A percentile compares a stretch with the other conserved stretches of the same genome.
These are phyloP conservation scores for Trileptium ribeirensis DNA, from an alignment of 2,888 invertebrate genomes.

Conservation along the genomic window DNA sequence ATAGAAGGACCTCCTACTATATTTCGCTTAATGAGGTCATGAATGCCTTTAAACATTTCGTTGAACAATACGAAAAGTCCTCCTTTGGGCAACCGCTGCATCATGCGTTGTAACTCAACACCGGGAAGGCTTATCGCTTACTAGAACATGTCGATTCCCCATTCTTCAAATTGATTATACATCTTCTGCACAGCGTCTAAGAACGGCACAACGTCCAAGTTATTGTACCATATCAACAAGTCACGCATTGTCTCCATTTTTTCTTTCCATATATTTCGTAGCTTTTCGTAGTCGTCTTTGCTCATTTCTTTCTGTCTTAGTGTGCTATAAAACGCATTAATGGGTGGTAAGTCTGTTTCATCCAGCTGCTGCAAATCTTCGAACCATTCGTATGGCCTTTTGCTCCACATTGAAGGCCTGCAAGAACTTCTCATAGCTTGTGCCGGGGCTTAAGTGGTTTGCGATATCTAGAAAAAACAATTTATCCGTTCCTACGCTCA, in stretches of 20 bases:
- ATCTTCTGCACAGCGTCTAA: conserved; percentile 33
- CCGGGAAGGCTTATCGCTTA: conserved; percentile 28
- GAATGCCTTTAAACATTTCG: background rate
- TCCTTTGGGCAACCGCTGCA: conserved; percentile 23
- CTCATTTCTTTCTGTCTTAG: background rate
- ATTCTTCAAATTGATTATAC: conserved; percentile 3
- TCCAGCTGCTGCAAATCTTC: background rate
- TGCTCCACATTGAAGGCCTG: background rate
- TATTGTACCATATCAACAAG: conserved; percentile 27
- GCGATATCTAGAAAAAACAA: background rate
- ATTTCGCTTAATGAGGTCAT: background rate
- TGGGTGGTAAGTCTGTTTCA: no score
- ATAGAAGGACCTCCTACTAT: background rate
- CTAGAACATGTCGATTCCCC: conserved; percentile 12
- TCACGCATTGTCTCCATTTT: background rate
- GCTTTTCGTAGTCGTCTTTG: background rate
- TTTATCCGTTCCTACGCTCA: background rate
- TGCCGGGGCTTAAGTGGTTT: background rate
- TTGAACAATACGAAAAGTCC: background rate
- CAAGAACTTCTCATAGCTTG: background rate
- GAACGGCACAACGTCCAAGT: conserved; percentile 27
- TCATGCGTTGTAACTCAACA: conserved; percentile 19
- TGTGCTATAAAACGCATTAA: no score
- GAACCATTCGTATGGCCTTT: background rate
- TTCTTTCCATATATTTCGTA: background rate